A percentile compares a stretch with the other conserved stretches of the same genome.
Evolutionary conservation across 2,797 vertebrate species (phyloP).

Genomic region (Xerus rutilus): DNA sequence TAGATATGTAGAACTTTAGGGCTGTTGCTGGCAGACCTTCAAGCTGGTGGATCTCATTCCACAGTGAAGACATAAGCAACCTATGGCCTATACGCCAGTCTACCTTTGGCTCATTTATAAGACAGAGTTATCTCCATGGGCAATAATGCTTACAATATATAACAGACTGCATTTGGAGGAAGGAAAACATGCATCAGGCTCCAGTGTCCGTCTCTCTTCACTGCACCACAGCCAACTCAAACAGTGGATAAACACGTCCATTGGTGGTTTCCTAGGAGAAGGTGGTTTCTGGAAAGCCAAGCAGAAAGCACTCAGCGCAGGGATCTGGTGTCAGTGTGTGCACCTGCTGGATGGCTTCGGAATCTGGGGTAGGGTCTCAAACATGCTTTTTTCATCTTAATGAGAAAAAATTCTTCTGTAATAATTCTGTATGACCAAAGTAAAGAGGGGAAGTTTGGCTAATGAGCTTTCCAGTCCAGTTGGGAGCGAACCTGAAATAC

Average conservation of each 20-base stretch:
- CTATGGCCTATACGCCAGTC: neutral
- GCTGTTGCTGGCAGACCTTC: neutral
- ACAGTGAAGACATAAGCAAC: neutral
- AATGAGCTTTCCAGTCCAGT: neutral
- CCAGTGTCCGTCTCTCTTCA: neutral
- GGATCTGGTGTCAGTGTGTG: neutral
- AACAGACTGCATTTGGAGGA: neutral
- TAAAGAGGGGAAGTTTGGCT: neutral
- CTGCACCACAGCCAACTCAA: neutral
- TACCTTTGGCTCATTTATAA: neutral
- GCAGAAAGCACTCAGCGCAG: accelerated
- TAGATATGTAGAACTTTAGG: neutral
- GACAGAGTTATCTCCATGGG: neutral
- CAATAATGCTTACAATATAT: neutral
- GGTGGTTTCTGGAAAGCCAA: neutral
- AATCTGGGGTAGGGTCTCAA: neutral
- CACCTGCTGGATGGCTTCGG: neutral
- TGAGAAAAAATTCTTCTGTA: neutral
- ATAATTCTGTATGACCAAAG: neutral
- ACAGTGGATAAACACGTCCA: neutral
- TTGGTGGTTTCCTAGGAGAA: neutral
- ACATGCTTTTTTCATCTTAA: neutral
- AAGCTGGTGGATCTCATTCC: neutral
- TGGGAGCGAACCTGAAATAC: neutral
- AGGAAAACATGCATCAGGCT: neutral